These are phyloP conservation scores for Cygnus buccinator DNA, from an alignment of 2,113 vertebrate species.

Conservation along the genomic window DNA sequence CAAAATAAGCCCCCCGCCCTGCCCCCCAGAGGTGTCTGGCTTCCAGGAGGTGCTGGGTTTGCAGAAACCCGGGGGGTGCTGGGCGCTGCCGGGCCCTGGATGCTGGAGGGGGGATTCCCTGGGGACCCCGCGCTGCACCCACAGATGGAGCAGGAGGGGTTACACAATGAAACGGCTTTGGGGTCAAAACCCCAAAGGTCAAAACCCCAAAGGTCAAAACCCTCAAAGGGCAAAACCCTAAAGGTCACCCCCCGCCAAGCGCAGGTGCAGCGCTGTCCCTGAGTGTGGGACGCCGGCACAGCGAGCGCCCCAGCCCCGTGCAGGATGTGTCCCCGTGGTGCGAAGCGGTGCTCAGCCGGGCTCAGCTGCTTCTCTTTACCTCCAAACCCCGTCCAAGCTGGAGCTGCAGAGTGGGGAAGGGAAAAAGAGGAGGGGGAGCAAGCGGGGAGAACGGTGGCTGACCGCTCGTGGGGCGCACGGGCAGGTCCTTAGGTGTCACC, in stretches of 20 bases:
- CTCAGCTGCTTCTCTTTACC: conserved; percentile 14
- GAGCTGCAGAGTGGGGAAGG: not conserved
- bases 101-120: fast-evolving
- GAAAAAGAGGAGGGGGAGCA: not conserved
- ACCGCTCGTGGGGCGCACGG: not conserved
- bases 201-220: too few relatives aligned
- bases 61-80: not conserved
- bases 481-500: not conserved
- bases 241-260: too few relatives aligned
- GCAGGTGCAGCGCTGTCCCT: not conserved
- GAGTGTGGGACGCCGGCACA: fast-evolving
- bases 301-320: fast-evolving
- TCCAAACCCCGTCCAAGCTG: not conserved
- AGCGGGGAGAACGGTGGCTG: not conserved
- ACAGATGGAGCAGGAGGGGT: not conserved
- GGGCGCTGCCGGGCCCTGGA: too few relatives aligned
- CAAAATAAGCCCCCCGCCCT: not conserved
- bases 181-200: too few relatives aligned
- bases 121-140: fast-evolving
- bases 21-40: not conserved
- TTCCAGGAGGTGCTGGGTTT: not conserved
- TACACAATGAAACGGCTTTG: too few relatives aligned
- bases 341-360: too few relatives aligned
- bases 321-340: not conserved
- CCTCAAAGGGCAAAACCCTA: too few relatives aligned